These are phyloP conservation scores for Brachionus asplanchnoidis DNA, from an alignment of 1,140 invertebrate genomes.

Conservation along the genomic window DNA sequence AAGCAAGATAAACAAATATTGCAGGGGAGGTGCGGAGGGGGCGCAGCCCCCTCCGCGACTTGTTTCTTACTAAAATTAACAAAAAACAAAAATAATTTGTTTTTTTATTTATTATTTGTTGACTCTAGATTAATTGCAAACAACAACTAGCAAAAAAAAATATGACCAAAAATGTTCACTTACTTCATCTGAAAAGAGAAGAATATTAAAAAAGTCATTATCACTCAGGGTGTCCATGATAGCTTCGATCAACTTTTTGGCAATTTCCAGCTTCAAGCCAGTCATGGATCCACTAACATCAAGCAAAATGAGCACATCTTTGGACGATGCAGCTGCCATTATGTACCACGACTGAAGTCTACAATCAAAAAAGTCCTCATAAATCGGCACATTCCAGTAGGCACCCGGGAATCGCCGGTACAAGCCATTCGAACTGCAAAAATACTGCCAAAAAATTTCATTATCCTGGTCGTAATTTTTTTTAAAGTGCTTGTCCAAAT, in stretches of 20 bases:
- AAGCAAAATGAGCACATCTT: constrained; percentile 90
- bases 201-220: constrained; percentile 92
- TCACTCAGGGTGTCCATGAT: constrained; percentile 92
- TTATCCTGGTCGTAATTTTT: constrained; percentile 26
- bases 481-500: constrained; percentile 1
- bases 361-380: constrained; percentile 42
- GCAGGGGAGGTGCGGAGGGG: too few relatives aligned
- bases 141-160: neutral
- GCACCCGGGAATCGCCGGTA: constrained; percentile 24
- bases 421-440: constrained; percentile 38
- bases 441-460: constrained; percentile 41
- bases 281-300: constrained; percentile 96
- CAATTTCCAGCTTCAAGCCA: constrained; percentile 83
- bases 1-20: too few relatives aligned
- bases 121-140: too few relatives aligned
- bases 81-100: too few relatives aligned
- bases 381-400: neutral
- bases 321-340: constrained; percentile 90
- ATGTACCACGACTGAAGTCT: constrained; percentile 66
- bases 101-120: too few relatives aligned
- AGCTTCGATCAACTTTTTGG: constrained; percentile 78
- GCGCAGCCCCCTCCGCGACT: too few relatives aligned
- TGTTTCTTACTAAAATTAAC: too few relatives aligned
- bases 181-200: constrained; percentile 49
- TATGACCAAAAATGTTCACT: neutral